Evolutionary conservation across 2,113 vertebrate species (phyloP).

Genomic region (Dryoscopus gambensis): DNA sequence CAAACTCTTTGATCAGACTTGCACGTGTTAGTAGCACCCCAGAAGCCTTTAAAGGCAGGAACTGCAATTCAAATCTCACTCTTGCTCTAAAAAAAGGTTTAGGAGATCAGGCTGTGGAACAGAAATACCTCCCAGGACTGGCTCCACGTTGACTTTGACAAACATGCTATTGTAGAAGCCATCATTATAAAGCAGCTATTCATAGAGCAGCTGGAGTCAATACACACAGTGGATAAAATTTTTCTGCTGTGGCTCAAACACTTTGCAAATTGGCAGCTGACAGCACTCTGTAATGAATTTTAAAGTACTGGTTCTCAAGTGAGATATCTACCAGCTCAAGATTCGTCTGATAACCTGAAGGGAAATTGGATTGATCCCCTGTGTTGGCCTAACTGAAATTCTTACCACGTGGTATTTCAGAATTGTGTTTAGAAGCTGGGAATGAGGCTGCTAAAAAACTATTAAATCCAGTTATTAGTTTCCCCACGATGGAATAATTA

Average conservation of each 20-base stretch:
- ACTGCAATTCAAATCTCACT: constrained; percentile 52
- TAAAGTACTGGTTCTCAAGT: constrained; percentile 20
- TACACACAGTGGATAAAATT: background rate
- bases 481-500: constrained; percentile 13
- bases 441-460: constrained; percentile 24
- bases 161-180: constrained; percentile 20
- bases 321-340: constrained; percentile 2
- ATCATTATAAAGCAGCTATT: constrained; percentile 8
- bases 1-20: constrained; percentile 45
- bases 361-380: background rate
- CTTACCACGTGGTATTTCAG: background rate
- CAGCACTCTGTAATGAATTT: background rate
- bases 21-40: constrained; percentile 20
- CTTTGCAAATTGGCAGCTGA: constrained; percentile 34
- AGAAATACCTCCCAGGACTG: constrained; percentile 39
- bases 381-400: background rate
- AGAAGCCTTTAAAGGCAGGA: constrained; percentile 56
- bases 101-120: constrained; percentile 44
- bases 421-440: background rate
- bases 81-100: constrained; percentile 32
- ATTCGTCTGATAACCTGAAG: constrained; percentile 2
- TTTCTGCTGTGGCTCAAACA: constrained; percentile 2
- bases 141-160: constrained; percentile 30
- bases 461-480: background rate
- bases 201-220: constrained; percentile 29